phyloP scores from a whole-genome alignment of 2,797 vertebrate genomes.

The Fringilla coelebs region DNA sequence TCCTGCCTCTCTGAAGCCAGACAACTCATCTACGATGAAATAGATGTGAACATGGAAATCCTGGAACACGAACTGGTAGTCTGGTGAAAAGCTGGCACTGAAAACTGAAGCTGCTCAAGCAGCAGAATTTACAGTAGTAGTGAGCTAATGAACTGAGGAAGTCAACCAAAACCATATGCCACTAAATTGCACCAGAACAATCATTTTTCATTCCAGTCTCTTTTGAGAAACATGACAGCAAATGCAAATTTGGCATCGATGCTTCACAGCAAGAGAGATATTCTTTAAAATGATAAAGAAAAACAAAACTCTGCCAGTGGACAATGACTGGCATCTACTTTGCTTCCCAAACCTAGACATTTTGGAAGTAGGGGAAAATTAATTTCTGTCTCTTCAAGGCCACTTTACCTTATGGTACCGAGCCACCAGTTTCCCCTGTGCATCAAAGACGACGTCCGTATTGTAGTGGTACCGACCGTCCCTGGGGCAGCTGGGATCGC shows the following conservation, averaged over 20 bases:
- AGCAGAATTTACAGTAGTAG: background rate
- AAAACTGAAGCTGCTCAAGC: background rate
- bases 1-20: background rate
- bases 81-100: background rate
- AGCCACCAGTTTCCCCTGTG: slow-evolving; percentile 70
- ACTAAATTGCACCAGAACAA: background rate
- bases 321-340: background rate
- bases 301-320: background rate
- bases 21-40: background rate
- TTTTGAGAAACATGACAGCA: background rate
- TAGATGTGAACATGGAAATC: background rate
- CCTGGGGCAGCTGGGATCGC: slow-evolving; percentile 27
- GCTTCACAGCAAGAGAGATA: background rate
- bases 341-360: background rate
- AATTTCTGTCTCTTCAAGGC: background rate
- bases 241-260: background rate
- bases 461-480: slow-evolving; percentile 72
- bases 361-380: background rate
- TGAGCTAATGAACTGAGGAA: background rate
- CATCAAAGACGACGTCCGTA: slow-evolving; percentile 66
- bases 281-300: background rate
- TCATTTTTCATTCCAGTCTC: background rate
- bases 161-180: background rate
- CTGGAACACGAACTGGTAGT: background rate
- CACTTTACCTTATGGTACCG: slow-evolving; percentile 73